These are phyloP conservation scores for Perdix hodgsoniae DNA, from an alignment of 2,797 vertebrate species.

Conservation along the genomic window DNA sequence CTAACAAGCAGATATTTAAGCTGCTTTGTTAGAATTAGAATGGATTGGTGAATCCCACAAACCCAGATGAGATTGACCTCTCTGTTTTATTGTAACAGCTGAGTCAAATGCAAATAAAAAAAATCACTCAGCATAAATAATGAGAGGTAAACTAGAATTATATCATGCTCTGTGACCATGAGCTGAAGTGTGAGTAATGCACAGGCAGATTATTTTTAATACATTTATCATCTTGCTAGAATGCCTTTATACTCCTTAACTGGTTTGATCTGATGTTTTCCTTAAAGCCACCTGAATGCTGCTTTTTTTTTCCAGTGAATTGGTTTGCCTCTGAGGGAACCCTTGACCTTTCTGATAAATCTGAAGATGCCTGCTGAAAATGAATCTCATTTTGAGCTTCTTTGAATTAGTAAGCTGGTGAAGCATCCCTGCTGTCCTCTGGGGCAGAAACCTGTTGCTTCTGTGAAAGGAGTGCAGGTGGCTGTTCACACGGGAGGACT, in stretches of 20 bases:
- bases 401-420: constrained; percentile 23
- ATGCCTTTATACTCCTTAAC: constrained; percentile 29
- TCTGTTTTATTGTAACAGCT: constrained; percentile 21
- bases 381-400: constrained; percentile 58
- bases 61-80: constrained; percentile 58
- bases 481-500: not conserved
- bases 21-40: constrained; percentile 23
- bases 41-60: constrained; percentile 1
- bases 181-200: constrained; percentile 64
- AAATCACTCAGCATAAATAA: constrained; percentile 71
- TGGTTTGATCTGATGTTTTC: constrained; percentile 33
- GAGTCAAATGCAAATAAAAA: constrained; percentile 67
- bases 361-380: constrained; percentile 50
- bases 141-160: constrained; percentile 71
- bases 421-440: not conserved
- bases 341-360: constrained; percentile 30
- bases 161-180: constrained; percentile 37
- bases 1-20: not conserved
- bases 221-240: constrained; percentile 56
- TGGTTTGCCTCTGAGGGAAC: constrained; percentile 30
- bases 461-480: not conserved
- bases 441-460: not conserved
- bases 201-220: constrained; percentile 67
- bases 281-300: constrained; percentile 39
- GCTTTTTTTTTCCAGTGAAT: not conserved